phyloP scores from a whole-genome alignment of 2,888 invertebrate species.

The Mimas tiliae region DNA sequence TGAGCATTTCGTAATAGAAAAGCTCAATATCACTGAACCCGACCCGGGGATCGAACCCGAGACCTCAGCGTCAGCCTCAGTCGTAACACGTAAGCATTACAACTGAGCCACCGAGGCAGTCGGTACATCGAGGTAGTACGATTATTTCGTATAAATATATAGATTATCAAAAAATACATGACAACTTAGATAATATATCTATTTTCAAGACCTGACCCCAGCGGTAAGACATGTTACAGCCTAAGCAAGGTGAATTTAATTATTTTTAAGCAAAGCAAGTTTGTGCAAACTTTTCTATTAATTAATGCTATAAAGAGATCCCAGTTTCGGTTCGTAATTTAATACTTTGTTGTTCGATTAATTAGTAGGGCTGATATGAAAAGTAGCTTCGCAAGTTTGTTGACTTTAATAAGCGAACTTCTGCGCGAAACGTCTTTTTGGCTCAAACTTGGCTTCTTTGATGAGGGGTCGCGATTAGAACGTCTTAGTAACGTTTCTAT shows the following conservation, averaged over 20 bases:
- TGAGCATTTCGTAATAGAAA: too few relatives aligned
- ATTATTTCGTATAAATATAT: too few relatives aligned
- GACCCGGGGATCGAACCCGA: too few relatives aligned
- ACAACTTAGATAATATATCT: background rate
- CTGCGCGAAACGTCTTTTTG: slow-evolving; percentile 72
- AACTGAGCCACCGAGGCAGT: too few relatives aligned
- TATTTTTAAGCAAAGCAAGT: background rate
- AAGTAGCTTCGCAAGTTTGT: slow-evolving; percentile 65
- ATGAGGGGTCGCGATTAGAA: slow-evolving; percentile 66
- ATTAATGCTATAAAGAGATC: slow-evolving; percentile 65
- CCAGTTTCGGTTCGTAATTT: slow-evolving; percentile 62
- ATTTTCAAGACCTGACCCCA: background rate
- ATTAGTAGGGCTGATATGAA: slow-evolving; percentile 78
- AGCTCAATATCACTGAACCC: too few relatives aligned
- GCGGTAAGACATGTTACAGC: background rate
- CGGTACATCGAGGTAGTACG: too few relatives aligned
- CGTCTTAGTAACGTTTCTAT: slow-evolving; percentile 33
- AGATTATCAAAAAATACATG: too few relatives aligned
- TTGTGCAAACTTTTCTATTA: slow-evolving; percentile 55
- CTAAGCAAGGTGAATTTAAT: background rate
- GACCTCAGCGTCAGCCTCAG: too few relatives aligned
- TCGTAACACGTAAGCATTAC: too few relatives aligned
- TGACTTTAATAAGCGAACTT: slow-evolving; percentile 78
- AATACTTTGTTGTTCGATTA: slow-evolving; percentile 77
- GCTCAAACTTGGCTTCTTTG: slow-evolving; percentile 70